phyloP scores from a whole-genome alignment of 2,113 vertebrate genomes.

The Columba livia region DNA sequence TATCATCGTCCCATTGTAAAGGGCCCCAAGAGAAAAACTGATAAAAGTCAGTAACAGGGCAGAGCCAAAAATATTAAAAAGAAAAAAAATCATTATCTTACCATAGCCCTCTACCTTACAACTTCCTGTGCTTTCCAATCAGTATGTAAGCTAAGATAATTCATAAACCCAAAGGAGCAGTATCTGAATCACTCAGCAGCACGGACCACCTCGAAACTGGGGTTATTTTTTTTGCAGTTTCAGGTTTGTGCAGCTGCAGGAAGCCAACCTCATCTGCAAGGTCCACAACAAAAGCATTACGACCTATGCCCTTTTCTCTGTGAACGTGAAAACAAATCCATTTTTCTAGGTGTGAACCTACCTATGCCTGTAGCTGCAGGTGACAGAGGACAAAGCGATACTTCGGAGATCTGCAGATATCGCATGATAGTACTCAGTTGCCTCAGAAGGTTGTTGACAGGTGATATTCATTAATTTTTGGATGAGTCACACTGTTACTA shows the following conservation, averaged over 20 bases:
- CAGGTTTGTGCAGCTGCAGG: neutral
- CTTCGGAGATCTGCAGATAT: neutral
- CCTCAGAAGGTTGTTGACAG: constrained; percentile 22
- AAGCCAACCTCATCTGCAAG: neutral
- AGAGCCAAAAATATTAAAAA: neutral
- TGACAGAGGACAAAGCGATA: neutral
- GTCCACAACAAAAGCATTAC: neutral
- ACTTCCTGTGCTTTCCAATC: neutral
- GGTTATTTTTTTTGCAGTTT: neutral
- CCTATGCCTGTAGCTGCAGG: neutral
- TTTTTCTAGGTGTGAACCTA: neutral
- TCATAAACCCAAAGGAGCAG: rapidly evolving
- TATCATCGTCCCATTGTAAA: rapidly evolving
- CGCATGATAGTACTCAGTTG: neutral
- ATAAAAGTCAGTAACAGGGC: neutral
- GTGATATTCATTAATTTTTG: constrained; percentile 41
- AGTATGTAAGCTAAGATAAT: neutral
- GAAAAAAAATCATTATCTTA: neutral
- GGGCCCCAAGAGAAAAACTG: rapidly evolving
- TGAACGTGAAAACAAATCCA: neutral
- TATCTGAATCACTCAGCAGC: rapidly evolving
- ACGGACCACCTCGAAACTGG: neutral
- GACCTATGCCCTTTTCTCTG: neutral
- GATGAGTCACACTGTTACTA: constrained; percentile 49
- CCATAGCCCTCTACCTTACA: neutral